Conservation (phyloP, 2,797 vertebrate genomes). For the Artibeus lituratus region DNA sequence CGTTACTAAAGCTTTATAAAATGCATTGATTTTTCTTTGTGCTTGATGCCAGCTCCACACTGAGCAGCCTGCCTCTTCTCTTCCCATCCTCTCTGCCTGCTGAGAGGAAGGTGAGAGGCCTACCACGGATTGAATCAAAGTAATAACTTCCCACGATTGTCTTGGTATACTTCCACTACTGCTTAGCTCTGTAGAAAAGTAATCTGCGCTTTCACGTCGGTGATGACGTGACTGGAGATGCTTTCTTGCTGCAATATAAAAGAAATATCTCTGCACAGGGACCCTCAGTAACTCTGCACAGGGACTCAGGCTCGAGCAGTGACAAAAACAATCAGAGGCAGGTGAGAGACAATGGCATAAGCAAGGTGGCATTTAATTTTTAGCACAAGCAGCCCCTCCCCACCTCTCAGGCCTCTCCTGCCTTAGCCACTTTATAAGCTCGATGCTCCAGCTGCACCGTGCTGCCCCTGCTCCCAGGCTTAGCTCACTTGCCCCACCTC, state of each 20-base stretch:
- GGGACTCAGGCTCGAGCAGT: not conserved
- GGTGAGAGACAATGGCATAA: not conserved
- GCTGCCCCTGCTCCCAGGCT: not conserved
- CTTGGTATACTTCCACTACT: not conserved
- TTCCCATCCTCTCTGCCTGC: not conserved
- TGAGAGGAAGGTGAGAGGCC: not conserved
- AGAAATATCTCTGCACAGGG: not conserved
- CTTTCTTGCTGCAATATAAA: not conserved
- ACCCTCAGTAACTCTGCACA: not conserved
- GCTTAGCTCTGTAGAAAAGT: not conserved
- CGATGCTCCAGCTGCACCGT: fast-evolving
- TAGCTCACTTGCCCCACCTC: not conserved
- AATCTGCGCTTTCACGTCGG: not conserved
- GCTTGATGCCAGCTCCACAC: not conserved
- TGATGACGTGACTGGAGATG: not conserved
- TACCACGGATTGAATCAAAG: slow-evolving; percentile 16
- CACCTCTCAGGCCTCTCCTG: not conserved
- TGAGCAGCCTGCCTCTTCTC: not conserved
- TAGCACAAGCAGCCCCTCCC: not conserved
- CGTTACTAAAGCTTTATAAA: not conserved
- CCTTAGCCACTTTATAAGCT: not conserved
- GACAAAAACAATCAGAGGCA: not conserved
- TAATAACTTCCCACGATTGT: slow-evolving; percentile 18
- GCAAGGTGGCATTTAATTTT: not conserved
- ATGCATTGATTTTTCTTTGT: not conserved